These are phyloP conservation scores for Myanophis thanlyinensis DNA, from an alignment of 2,113 vertebrate genomes.

Conservation along the genomic window DNA sequence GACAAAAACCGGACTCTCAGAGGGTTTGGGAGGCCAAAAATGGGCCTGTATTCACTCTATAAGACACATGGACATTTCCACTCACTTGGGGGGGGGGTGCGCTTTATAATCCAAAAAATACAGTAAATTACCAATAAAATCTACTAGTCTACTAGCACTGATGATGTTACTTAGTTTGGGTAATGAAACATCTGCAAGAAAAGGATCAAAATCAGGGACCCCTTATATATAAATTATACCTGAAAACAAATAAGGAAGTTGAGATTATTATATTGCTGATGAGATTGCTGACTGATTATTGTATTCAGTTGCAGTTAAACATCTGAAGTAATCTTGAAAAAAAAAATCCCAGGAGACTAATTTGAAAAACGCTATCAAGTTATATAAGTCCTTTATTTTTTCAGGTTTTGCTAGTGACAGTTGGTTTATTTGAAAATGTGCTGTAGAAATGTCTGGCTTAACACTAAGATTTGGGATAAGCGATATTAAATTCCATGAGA, in stretches of 20 bases:
- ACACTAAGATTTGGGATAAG: not conserved
- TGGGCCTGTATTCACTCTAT: too few species aligned
- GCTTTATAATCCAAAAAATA: too few species aligned
- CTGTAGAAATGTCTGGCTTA: not conserved
- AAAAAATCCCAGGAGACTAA: not conserved
- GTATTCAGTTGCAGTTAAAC: not conserved
- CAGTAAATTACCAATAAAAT: not conserved
- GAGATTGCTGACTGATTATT: not conserved
- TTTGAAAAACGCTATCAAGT: not conserved
- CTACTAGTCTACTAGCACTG: not conserved
- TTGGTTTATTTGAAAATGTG: not conserved
- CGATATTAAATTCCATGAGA: not conserved
- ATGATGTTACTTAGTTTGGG: not conserved
- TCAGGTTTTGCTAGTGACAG: not conserved
- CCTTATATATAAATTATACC: not conserved
- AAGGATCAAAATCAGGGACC: not conserved
- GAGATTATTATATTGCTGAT: not conserved
- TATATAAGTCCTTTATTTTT: not conserved
- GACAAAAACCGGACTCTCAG: too few species aligned
- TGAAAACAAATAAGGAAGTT: not conserved
- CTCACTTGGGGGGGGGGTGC: too few species aligned
- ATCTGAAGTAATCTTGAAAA: not conserved
- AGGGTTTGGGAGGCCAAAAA: too few species aligned
- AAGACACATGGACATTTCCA: too few species aligned
- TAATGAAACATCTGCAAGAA: not conserved